Conservation (phyloP, 2,888 invertebrate species). For the Petrolisthes manimaculis region DNA sequence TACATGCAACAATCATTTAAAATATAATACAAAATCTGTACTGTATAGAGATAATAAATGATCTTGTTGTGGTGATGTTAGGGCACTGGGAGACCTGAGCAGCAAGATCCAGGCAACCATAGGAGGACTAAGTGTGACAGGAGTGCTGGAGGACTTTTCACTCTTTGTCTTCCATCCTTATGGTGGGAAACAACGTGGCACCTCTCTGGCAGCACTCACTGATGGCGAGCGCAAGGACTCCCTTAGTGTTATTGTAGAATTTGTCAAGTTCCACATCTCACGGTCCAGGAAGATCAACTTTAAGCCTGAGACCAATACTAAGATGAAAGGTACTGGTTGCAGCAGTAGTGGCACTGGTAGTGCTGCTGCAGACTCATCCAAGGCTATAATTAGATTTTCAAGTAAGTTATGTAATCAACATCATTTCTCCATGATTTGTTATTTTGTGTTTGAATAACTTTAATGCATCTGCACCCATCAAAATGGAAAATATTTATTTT, state of each 20-base stretch:
- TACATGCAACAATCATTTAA: too few species aligned
- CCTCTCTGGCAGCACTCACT: slow-evolving; percentile 70
- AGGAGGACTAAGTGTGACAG: slow-evolving; percentile 93
- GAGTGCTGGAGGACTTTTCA: slow-evolving; percentile 95
- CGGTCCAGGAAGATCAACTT: slow-evolving; percentile 90
- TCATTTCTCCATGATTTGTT: background rate
- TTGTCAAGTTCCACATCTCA: slow-evolving; percentile 94
- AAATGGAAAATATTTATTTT: too few species aligned
- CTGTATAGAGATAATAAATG: too few species aligned
- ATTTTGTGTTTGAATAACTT: background rate
- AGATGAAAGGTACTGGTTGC: slow-evolving; percentile 35
- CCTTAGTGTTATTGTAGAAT: slow-evolving; percentile 94
- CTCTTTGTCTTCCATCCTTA: slow-evolving; percentile 99
- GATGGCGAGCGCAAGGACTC: slow-evolving; percentile 95
- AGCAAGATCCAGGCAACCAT: slow-evolving; percentile 73
- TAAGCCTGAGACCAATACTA: slow-evolving; percentile 74
- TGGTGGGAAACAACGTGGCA: slow-evolving; percentile 83
- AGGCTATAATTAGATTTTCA: slow-evolving; percentile 90
- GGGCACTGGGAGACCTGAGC: slow-evolving; percentile 44
- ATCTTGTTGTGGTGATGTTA: slow-evolving; percentile 14
- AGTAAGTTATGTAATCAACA: slow-evolving; percentile 74
- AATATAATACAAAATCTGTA: too few species aligned
- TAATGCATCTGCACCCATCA: background rate
- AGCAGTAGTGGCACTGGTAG: background rate
- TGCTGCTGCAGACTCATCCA: slow-evolving; percentile 43